Evolutionary conservation across 2,888 invertebrate species (phyloP), one percentile per base, ranked within the genome.

Genomic region (Lithophane leautieri): DNA sequence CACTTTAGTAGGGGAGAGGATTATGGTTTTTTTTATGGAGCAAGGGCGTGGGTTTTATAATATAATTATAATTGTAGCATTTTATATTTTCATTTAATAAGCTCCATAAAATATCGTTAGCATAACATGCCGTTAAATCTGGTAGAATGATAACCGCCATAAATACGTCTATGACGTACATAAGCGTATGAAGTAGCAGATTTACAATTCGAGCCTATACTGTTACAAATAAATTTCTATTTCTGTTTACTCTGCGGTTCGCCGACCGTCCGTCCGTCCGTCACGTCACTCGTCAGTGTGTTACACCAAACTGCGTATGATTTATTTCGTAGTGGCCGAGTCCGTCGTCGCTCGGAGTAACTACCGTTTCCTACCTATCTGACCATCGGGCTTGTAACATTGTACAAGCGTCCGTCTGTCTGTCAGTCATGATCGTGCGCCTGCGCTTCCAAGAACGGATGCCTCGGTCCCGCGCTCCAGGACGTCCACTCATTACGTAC

Each of bases 401-500:
- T 90, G 87, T 90, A 89, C 89, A 89, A 89, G 91, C 92, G 92
- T 90, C 92, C 84, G 88, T 90, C 89, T 92, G 91, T 92, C 92
- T 92, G 90, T 90, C 89, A 86, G 84, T 86, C 85, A 82, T 83
- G 83, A 87, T 84, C 89, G 90, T 87, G 86, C 86, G 86, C 85
- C 83, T 81, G 82, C 78, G 78, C 85, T 94, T 94, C 93, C 88
- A 86, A 89, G 93, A 94, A 94, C 92, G 91, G 92, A 93, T 92
- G 91, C 92, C 91, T 83, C 84, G 89, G 88, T 91, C 90, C 89
- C 83, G 90, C 86, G 74, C 87, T 87, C 85, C 89, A 89, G 90
- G 88, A 91, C 86, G 87, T 88, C 88, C 87, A 85, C 84, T 88
- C 89, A 92, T 93, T 92, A 91, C 83, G 87, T 87, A 86, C 89